Evolutionary conservation across 2,113 vertebrate species (phyloP).

Genomic region (Pyxicephalus adspersus): DNA sequence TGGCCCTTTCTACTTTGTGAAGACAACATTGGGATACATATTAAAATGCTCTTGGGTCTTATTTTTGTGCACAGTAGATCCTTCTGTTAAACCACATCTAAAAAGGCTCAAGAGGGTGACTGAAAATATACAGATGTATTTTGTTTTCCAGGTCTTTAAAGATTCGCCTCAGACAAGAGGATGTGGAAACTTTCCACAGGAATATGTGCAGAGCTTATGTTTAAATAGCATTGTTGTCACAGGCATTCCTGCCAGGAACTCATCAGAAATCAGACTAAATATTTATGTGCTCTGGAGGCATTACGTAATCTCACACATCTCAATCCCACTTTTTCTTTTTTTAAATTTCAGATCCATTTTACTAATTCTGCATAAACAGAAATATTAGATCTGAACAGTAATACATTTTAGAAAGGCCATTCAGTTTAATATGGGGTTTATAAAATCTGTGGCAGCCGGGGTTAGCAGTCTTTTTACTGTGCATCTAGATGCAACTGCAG

Average conservation of each 20-base stretch:
- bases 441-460: too few species aligned
- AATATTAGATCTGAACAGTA: background rate
- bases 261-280: conserved; percentile 56
- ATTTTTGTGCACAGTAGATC: conserved; percentile 28
- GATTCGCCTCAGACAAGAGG: conserved; percentile 36
- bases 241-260: conserved; percentile 40
- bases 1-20: background rate
- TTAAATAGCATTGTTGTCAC: conserved; percentile 36
- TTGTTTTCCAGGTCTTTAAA: conserved; percentile 43
- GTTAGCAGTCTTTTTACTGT: too few species aligned
- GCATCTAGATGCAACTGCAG: too few species aligned
- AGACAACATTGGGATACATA: background rate
- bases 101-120: background rate
- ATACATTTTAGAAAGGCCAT: too few species aligned
- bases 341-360: background rate
- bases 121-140: conserved; percentile 41
- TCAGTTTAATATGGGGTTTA: too few species aligned
- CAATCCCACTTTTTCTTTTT: background rate
- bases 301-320: conserved; percentile 46
- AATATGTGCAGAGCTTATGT: conserved; percentile 46
- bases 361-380: background rate
- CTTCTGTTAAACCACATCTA: conserved; percentile 39
- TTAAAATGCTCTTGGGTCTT: background rate
- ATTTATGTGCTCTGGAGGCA: conserved; percentile 48
- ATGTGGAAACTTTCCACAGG: conserved; percentile 51